A percentile compares a stretch with the other conserved stretches of the same genome.
Evolutionary conservation across 30 jellyfish, hydroid and myxozoan genomes (phyloP).

Genomic region (Phacellophora camtschatica): DNA sequence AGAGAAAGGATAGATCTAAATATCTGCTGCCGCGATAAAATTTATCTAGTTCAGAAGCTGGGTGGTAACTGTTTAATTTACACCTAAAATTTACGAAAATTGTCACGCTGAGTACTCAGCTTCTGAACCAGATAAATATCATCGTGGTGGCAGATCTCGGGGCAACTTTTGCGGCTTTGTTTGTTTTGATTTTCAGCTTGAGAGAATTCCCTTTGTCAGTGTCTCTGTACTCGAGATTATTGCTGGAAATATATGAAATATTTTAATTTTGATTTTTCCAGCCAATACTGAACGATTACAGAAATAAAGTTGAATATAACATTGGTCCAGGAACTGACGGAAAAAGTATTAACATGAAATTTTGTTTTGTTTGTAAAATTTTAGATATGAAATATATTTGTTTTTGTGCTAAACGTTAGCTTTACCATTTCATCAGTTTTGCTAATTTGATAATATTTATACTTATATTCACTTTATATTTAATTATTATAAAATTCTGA

Average conservation of each 20-base stretch:
- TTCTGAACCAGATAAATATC: no score
- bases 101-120: no score
- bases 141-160: no score
- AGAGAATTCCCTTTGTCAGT: not conserved
- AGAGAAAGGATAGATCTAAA: not conserved
- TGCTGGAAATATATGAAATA: not conserved
- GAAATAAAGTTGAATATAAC: slow-evolving; percentile 92
- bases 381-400: not conserved
- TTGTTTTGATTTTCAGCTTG: no score
- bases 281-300: slow-evolving; percentile 79
- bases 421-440: not conserved
- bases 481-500: no score
- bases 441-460: no score
- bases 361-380: not conserved
- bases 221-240: not conserved
- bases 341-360: slow-evolving; percentile 10
- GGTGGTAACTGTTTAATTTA: no score
- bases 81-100: no score
- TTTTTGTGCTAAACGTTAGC: not conserved
- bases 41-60: no score
- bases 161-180: no score
- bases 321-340: slow-evolving; percentile 75
- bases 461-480: no score
- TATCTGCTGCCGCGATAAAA: no score
- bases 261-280: not conserved